A percentile compares a stretch with the other conserved stretches of the same genome.
phyloP scores from a whole-genome alignment of 2,888 invertebrate genomes.

The Helobdella robusta region DNA sequence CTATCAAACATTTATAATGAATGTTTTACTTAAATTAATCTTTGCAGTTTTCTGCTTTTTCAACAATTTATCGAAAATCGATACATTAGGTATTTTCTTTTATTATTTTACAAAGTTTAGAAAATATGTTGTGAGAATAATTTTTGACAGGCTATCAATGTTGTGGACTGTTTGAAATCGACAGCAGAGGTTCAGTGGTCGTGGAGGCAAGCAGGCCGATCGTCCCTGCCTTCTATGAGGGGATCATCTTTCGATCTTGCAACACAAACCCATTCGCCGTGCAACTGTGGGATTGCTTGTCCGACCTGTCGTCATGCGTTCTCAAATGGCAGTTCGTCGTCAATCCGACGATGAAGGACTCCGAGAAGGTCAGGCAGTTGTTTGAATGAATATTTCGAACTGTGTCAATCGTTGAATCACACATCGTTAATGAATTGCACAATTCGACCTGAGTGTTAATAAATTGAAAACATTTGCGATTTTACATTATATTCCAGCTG shows the following conservation, averaged over 20 bases:
- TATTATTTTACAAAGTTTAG: background rate
- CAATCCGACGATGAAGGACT: slow-evolving; percentile 10
- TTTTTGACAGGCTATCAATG: slow-evolving; percentile 24
- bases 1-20: background rate
- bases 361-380: too few relatives aligned
- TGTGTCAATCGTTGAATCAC: too few relatives aligned
- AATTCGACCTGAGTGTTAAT: too few relatives aligned
- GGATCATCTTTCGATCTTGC: slow-evolving; percentile 23
- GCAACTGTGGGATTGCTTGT: slow-evolving; percentile 26
- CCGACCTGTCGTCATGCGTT: background rate
- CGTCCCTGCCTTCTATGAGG: slow-evolving; percentile 4
- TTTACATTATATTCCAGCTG: too few relatives aligned
- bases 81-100: background rate
- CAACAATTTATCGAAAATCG: background rate
- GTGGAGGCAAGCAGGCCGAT: slow-evolving; percentile 21
- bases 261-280: slow-evolving; percentile 18
- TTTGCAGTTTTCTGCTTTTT: background rate
- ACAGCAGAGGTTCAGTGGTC: slow-evolving; percentile 24
- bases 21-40: background rate
- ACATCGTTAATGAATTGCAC: too few relatives aligned
- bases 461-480: too few relatives aligned
- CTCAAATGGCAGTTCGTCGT: slow-evolving; percentile 24
- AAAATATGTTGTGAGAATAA: background rate
- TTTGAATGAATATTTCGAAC: too few relatives aligned
- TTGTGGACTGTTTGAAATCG: slow-evolving; percentile 26